phyloP scores from a whole-genome alignment of 2,888 invertebrate species.

The Pegoplata infirma region DNA sequence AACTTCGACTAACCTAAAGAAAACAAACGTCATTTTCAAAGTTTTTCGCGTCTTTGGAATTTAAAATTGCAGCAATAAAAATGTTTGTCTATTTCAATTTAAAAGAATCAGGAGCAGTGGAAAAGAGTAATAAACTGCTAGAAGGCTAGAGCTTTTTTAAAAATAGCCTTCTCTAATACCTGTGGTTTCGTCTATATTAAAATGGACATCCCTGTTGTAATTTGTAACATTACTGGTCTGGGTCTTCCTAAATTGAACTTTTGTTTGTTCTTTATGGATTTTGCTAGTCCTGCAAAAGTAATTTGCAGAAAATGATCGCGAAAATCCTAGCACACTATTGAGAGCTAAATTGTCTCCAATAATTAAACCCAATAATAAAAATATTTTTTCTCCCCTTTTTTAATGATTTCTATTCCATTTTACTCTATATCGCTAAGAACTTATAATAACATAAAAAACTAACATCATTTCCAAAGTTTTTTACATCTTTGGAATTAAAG shows the following conservation, averaged over 20 bases:
- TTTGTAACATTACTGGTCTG: background rate
- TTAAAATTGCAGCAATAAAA: constrained; percentile 37
- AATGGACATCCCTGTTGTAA: background rate
- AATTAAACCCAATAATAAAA: constrained; percentile 15
- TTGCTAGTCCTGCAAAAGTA: too few species aligned
- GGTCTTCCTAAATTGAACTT: background rate
- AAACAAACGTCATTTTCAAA: constrained; percentile 26
- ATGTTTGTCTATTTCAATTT: constrained; percentile 32
- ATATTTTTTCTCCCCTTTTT: background rate
- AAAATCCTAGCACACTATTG: constrained; percentile 24
- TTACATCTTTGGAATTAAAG: constrained; percentile 46
- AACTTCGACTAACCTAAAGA: constrained; percentile 29
- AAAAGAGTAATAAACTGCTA: constrained; percentile 41
- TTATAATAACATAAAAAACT: constrained; percentile 30
- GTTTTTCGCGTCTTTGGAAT: constrained; percentile 40
- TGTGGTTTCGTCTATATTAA: background rate
- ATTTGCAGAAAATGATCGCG: constrained; percentile 27
- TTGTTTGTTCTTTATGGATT: constrained; percentile 6
- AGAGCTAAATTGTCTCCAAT: too few species aligned
- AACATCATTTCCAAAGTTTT: constrained; percentile 27
- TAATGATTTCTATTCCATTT: constrained; percentile 29
- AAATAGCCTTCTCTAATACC: constrained; percentile 16
- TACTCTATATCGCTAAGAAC: constrained; percentile 15
- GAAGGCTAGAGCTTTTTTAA: too few species aligned
- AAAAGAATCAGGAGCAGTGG: constrained; percentile 25